Percentiles rank a stretch among this genome's conserved stretches.
These are phyloP conservation scores for Cremastobaeus sp. DNA, from an alignment of 2,888 invertebrate genomes.

Conservation along the genomic window DNA sequence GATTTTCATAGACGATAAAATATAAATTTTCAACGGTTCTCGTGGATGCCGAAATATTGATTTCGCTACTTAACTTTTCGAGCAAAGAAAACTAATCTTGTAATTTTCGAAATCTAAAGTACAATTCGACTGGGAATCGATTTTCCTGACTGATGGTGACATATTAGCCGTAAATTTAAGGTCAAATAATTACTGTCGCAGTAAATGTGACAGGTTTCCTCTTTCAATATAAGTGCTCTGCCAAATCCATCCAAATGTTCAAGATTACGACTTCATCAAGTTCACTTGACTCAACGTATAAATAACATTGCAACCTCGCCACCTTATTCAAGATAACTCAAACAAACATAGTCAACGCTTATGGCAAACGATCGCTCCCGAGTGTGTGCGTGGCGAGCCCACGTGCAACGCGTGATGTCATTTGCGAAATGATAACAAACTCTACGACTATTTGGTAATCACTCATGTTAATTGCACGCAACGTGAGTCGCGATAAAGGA, in stretches of 20 bases:
- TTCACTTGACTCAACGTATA: constrained; percentile 18
- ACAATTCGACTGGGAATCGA: no score
- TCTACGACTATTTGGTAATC: constrained; percentile 11
- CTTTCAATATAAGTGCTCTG: not conserved
- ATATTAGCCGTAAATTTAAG: no score
- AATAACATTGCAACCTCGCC: constrained; percentile 26
- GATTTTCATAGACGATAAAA: no score
- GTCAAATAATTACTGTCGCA: not conserved
- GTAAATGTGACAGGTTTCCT: not conserved
- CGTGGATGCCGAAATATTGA: no score
- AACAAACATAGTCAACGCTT: constrained; percentile 6
- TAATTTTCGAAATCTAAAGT: no score
- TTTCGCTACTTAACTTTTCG: no score
- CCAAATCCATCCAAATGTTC: constrained; percentile 15
- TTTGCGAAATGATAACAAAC: constrained; percentile 23
- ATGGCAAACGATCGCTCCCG: constrained; percentile 6
- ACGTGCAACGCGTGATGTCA: constrained; percentile 8
- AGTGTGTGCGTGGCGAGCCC: not conserved
- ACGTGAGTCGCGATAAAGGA: no score
- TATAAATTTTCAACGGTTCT: no score
- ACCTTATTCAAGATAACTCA: constrained; percentile 16
- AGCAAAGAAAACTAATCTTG: no score
- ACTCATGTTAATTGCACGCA: constrained; percentile 2
- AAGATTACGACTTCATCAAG: constrained; percentile 8
- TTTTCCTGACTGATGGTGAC: no score